Base-by-base conservation (phyloP, 2,797 vertebrate genomes). In the Aeoliscus strigatus region DNA sequence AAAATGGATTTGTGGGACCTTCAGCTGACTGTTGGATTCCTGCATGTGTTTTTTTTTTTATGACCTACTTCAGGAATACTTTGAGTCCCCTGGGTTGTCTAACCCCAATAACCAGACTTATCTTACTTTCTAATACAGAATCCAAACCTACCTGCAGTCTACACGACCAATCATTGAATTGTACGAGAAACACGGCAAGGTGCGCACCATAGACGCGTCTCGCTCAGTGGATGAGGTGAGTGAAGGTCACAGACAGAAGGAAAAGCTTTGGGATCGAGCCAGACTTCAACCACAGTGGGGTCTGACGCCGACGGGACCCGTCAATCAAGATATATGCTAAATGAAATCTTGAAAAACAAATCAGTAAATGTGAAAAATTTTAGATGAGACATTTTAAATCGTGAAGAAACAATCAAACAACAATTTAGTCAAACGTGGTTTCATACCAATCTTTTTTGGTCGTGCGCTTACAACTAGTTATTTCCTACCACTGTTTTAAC, bases 71-170 rank as follows among this genome's bases (percentile, higher is more conserved):
- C 46, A 14, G 39, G 39, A 58, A 43, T 69, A 48, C 39, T 69
- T 36, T 24, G 29, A 55, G 48, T 70, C 72, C 60, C 68, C 3
- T 39, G 60, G 58, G 66, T 50, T 11, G 9, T 47, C 45, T 61
- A 76, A 60, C 73, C 79, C 60, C 43, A 41, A 73, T 75, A 70
- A 73, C 33, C 8, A 48, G 16, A 17, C 44, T 15, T 49, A 17
- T 70, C 46, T 66, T 41, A 49, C 42, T 59, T 17, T 39, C 8
- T 14, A 33, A 78, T 64, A 36, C 82, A 99, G 96, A 87, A 92
- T 98, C 85, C 86, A 96, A 67, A 98, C 96, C 0, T 99, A 97
- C 67, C 87, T 93, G 55, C 86, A 93, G 70, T 99, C 94, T 39
- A 98, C 96, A n/a, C 89, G 83, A 59, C 96, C 96, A 47, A 92